Evolutionary conservation across 2,888 invertebrate species (phyloP).

Genomic region (Emmelina monodactyla): DNA sequence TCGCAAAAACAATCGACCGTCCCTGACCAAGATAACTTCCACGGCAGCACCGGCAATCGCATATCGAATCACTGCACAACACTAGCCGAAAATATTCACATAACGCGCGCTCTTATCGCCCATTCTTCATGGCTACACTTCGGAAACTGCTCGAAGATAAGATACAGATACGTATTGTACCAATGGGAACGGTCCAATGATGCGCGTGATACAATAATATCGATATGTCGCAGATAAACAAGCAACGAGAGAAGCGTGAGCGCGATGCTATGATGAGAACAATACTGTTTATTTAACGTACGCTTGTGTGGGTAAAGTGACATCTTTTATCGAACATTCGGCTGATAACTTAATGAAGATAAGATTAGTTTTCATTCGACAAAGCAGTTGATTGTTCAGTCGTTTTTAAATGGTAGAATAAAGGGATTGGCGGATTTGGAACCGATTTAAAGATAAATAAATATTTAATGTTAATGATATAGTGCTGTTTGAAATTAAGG

Average conservation of each 20-base stretch:
- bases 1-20: constrained; percentile 36
- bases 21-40: constrained; percentile 36
- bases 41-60: constrained; percentile 28
- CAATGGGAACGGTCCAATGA: constrained; percentile 33
- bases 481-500: too few species aligned
- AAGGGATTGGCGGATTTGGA: too few species aligned
- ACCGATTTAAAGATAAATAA: too few species aligned
- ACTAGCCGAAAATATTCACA: background rate
- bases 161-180: constrained; percentile 21
- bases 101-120: background rate
- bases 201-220: constrained; percentile 46
- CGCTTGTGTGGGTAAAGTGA: constrained; percentile 17
- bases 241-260: constrained; percentile 24
- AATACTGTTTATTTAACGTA: constrained; percentile 20
- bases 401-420: too few species aligned
- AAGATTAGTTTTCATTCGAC: too few species aligned
- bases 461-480: too few species aligned
- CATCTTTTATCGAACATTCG: background rate
- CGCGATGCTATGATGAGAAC: constrained; percentile 31
- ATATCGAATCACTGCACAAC: constrained; percentile 19
- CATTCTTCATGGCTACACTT: background rate
- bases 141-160: background rate
- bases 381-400: too few species aligned
- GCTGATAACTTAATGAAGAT: background rate
- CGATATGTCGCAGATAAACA: constrained; percentile 40